phyloP scores from a whole-genome alignment of 2,888 invertebrate species.

The Tipula vernalis region DNA sequence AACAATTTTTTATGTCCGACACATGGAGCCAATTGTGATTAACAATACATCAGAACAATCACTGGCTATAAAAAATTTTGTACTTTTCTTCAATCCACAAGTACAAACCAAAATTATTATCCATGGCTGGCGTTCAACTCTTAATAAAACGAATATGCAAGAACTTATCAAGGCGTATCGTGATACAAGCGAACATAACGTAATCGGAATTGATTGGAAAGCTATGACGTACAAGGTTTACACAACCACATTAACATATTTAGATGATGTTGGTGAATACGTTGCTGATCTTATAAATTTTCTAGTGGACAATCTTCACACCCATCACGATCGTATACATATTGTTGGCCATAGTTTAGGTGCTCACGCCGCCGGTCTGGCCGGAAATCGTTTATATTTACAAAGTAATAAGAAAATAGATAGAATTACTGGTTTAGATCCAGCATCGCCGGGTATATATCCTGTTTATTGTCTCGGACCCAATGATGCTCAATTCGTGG shows the following conservation, averaged over 20 bases:
- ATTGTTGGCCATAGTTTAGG: constrained; percentile 5
- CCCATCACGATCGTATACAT: neutral
- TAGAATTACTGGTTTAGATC: neutral
- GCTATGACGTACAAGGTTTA: neutral
- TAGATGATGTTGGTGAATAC: neutral
- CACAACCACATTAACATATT: neutral
- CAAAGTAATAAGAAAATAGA: neutral
- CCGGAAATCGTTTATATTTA: neutral
- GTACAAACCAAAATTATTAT: constrained; percentile 32
- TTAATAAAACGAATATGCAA: neutral
- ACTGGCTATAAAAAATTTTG: neutral
- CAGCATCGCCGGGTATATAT: neutral
- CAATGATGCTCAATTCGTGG: neutral
- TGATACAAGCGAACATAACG: neutral
- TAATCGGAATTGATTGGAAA: neutral
- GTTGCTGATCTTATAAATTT: neutral
- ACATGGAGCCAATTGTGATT: neutral
- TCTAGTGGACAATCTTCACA: neutral
- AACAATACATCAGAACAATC: neutral
- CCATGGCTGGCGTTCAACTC: constrained; percentile 26
- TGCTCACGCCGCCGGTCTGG: neutral
- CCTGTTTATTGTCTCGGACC: neutral
- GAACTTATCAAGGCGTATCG: neutral
- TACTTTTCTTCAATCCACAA: constrained; percentile 17
- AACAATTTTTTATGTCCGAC: neutral